Evolutionary conservation across 2,888 invertebrate genomes (phyloP), one percentile per base, ranked within the genome.

Genomic region (Nemurella pictetii): DNA sequence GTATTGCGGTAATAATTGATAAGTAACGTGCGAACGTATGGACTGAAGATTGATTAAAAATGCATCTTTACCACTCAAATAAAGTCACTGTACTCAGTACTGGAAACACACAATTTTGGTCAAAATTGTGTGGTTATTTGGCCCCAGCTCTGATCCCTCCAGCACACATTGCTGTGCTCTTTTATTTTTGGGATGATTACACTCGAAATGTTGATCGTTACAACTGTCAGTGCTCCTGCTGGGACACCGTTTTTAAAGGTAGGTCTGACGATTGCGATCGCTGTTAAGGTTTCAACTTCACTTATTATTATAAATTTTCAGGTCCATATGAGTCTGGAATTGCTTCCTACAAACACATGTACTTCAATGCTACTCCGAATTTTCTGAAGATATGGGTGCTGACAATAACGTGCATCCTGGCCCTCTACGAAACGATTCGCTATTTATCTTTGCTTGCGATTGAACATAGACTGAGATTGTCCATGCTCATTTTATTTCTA

Each of bases 231-330:
- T 95, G 95, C 89, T 94, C 94, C 15, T 95, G 95, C 89, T 95
- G 95, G 94, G 95, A 95, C 88, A 95, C 95, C 0, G 93, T 95
- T 7, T 95, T 95, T 88, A 95, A 95, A 92, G 95, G 94, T 93
- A 89, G 88, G 83, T 75, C 4, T n/a, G n/a, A n/a, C n/a, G n/a
- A n/a, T n/a, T 20, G 55, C 35, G 12, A 35, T 55, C 20, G 1
- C 20, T 20, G 9, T 55, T 55, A 55, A 12, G 1, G 15, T 20
- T 7, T 3, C 55, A 55, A 20, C 12, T 55, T 15, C 20, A 55
- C 20, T 55, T 27, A 75, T 27, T 12, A 25, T 3, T 2, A 2
- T 75, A 75, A 20, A 25, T 75, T 89, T 88, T 75, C 87, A 93
- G 93, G 94, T n/a, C 93, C 94, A 12, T 94, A 94, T 88, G 94